These are phyloP conservation scores for Eupsittula cactorum DNA, from an alignment of 2,113 vertebrate species.

Conservation along the genomic window DNA sequence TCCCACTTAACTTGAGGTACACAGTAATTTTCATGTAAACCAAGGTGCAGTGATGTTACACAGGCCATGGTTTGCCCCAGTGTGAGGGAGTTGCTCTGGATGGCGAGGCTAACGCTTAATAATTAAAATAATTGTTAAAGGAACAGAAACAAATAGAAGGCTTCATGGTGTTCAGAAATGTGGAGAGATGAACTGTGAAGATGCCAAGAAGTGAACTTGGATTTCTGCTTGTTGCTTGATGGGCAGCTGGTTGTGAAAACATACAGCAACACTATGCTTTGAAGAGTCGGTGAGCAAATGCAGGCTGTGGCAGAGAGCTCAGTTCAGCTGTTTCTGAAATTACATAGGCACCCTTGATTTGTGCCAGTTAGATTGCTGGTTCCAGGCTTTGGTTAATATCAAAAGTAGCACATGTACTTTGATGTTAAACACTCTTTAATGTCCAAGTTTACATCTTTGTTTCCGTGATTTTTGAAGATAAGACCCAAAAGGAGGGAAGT, in stretches of 20 bases:
- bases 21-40: not conserved
- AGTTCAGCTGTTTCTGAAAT: conserved; percentile 35
- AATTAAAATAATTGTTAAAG: not conserved
- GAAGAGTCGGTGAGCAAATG: not conserved
- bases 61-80: not conserved
- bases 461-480: conserved; percentile 60
- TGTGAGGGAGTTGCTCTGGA: not conserved
- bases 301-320: not conserved
- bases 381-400: conserved; percentile 57
- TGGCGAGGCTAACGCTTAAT: not conserved
- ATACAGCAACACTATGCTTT: not conserved
- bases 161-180: not conserved
- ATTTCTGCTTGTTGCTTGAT: conserved; percentile 1
- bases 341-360: conserved; percentile 27
- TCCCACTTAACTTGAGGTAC: not conserved
- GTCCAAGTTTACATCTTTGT: conserved; percentile 65
- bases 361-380: conserved; percentile 27
- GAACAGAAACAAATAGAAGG: not conserved
- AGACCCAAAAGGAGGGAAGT: conserved; percentile 13
- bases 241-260: not conserved
- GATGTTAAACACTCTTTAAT: conserved; percentile 62
- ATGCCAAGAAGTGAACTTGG: not conserved
- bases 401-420: conserved; percentile 46
- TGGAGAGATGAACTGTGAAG: not conserved
- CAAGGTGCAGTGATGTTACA: not conserved